Conservation (phyloP, 2,797 vertebrate species). For the Mormyrus proboscirostris region DNA sequence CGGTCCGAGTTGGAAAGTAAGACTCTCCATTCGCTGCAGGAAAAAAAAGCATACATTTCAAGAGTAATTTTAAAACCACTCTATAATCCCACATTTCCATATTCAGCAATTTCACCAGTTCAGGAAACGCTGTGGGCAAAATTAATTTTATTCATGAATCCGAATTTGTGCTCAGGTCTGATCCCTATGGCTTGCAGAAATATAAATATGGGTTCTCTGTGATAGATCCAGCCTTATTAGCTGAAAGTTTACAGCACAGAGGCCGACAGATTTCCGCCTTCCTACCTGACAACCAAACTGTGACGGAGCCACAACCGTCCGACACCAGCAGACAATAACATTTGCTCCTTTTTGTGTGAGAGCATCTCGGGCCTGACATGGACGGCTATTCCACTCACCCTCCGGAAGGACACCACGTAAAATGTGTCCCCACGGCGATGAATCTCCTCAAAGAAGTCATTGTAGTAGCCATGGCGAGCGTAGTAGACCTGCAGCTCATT, state of each 20-base stretch:
- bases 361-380: not conserved
- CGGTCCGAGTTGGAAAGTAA: not conserved
- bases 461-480: conserved; percentile 62
- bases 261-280: not conserved
- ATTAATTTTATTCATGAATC: not conserved
- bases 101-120: not conserved
- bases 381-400: conserved; percentile 48
- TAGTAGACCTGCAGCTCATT: conserved; percentile 71
- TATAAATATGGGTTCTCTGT: not conserved
- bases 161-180: not conserved
- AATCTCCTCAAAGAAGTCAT: conserved; percentile 70
- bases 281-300: not conserved
- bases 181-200: not conserved
- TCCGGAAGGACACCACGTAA: conserved; percentile 72
- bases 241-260: not conserved
- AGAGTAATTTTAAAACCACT: not conserved
- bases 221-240: not conserved
- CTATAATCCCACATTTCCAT: not conserved
- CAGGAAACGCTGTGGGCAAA: not conserved
- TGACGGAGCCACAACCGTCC: not conserved
- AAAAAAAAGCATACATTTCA: not conserved
- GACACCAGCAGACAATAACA: not conserved
- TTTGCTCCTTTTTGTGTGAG: not conserved
- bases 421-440: conserved; percentile 67
- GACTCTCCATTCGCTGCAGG: not conserved